Evolutionary conservation across 2,888 invertebrate species (phyloP).

Genomic region (Tetramorium bicarinatum): DNA sequence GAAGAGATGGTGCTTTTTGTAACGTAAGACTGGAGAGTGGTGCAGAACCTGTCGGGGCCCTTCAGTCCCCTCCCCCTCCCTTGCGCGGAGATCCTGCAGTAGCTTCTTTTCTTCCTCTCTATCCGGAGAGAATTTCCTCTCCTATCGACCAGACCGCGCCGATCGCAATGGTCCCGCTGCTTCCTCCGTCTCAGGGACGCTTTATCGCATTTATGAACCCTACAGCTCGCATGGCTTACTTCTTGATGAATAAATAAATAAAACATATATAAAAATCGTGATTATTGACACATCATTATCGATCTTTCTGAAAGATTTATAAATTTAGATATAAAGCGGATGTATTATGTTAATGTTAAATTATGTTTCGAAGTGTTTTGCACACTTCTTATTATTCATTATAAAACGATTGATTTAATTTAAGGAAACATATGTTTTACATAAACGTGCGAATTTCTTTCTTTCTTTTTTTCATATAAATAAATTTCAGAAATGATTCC

Average conservation of each 20-base stretch:
- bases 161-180: slow-evolving; percentile 6
- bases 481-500: background rate
- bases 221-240: background rate
- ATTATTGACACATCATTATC: background rate
- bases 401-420: background rate
- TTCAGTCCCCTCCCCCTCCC: background rate
- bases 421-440: background rate
- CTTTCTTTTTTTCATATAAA: background rate
- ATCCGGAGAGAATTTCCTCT: slow-evolving; percentile 9
- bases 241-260: background rate
- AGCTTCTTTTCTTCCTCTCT: background rate
- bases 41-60: slow-evolving; percentile 20
- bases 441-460: background rate
- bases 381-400: background rate
- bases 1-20: background rate
- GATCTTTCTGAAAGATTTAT: background rate
- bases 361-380: background rate
- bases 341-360: background rate
- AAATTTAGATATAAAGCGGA: background rate
- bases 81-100: background rate
- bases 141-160: background rate
- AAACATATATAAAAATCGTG: background rate
- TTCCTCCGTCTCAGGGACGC: slow-evolving; percentile 5
- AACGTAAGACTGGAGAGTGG: background rate
- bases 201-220: background rate